Conservation (phyloP, 2,888 invertebrate genomes). For the Microdon myrmicae region DNA sequence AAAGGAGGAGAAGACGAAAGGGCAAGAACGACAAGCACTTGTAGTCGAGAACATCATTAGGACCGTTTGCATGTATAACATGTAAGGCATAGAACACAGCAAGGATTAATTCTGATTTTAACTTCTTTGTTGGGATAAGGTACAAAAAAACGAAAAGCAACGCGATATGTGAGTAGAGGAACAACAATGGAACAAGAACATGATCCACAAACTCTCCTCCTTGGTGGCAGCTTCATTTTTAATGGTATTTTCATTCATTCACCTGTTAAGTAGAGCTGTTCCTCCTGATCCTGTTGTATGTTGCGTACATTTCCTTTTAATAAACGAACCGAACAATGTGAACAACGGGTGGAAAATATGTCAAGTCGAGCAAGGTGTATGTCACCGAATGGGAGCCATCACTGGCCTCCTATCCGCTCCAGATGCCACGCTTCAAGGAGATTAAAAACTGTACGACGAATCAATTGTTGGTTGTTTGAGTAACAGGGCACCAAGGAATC, state of each 20-base stretch:
- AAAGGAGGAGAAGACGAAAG: too few relatives aligned
- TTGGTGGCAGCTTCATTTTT: constrained; percentile 6
- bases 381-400: not conserved
- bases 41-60: constrained; percentile 16
- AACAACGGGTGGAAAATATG: constrained; percentile 23
- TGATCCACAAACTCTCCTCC: constrained; percentile 15
- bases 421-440: constrained; percentile 22
- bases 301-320: constrained; percentile 6
- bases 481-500: too few relatives aligned
- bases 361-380: constrained; percentile 29
- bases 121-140: constrained; percentile 18
- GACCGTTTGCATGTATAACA: constrained; percentile 9
- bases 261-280: constrained; percentile 33
- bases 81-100: too few relatives aligned
- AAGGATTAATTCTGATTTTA: constrained; percentile 31
- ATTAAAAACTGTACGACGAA: constrained; percentile 29
- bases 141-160: not conserved
- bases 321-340: constrained; percentile 23
- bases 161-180: constrained; percentile 6
- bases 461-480: too few relatives aligned
- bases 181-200: constrained; percentile 34
- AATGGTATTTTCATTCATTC: constrained; percentile 15
- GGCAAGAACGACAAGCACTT: not conserved
- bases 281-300: constrained; percentile 3
- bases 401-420: not conserved